These are phyloP conservation scores for Smutsia temminckii DNA, from an alignment of 2,797 vertebrate species.

Conservation along the genomic window DNA sequence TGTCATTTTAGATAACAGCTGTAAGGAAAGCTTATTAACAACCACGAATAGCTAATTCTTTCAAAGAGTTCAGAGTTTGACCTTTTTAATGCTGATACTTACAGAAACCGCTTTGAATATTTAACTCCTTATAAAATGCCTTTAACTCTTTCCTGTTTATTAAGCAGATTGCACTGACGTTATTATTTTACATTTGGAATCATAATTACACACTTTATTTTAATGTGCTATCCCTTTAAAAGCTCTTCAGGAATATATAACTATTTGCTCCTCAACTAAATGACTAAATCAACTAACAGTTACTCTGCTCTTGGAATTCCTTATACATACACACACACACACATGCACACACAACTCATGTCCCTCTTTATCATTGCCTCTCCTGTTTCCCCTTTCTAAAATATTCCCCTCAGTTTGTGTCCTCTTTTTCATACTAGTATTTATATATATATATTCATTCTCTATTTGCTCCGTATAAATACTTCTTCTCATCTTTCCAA, in stretches of 20 bases:
- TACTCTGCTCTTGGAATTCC: background rate
- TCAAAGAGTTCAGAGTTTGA: background rate
- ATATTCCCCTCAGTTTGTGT: background rate
- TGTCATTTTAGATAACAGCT: slow-evolving; percentile 31
- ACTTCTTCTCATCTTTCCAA: slow-evolving; percentile 36
- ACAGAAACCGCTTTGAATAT: background rate
- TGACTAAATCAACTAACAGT: background rate
- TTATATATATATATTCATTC: background rate
- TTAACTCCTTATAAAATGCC: slow-evolving; percentile 29
- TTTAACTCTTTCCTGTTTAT: slow-evolving; percentile 31
- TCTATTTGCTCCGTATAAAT: background rate
- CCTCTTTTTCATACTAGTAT: background rate
- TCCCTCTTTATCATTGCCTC: background rate
- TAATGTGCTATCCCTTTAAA: background rate
- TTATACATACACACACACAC: background rate
- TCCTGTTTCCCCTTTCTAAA: background rate
- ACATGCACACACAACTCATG: background rate
- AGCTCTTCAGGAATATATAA: background rate
- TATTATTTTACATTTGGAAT: slow-evolving; percentile 13
- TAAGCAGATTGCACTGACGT: slow-evolving; percentile 1
- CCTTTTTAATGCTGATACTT: slow-evolving; percentile 6
- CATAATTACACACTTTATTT: slow-evolving; percentile 35
- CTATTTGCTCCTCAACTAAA: background rate
- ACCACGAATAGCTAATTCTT: slow-evolving; percentile 17
- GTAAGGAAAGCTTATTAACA: background rate